phyloP scores from a whole-genome alignment of 1,140 invertebrate species.

The Brachionus manjavacas region DNA sequence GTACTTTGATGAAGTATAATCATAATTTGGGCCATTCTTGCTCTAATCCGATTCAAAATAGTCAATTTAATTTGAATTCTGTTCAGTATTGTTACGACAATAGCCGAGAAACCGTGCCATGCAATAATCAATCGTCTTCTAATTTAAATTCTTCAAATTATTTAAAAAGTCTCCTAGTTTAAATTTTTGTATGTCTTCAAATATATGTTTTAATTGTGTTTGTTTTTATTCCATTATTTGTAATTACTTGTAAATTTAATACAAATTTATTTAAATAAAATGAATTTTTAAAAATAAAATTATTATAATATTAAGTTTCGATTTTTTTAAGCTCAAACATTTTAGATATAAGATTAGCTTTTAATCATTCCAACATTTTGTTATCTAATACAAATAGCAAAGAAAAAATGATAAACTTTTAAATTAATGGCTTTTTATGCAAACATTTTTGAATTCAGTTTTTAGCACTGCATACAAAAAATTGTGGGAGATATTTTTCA shows the following conservation, averaged over 20 bases:
- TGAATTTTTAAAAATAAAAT: not conserved
- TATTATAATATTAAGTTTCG: too few relatives aligned
- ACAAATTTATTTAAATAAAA: not conserved
- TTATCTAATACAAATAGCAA: too few relatives aligned
- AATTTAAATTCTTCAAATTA: slow-evolving; percentile 15
- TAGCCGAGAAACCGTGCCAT: not conserved
- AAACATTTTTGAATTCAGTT: too few relatives aligned
- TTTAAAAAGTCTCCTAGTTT: slow-evolving; percentile 25
- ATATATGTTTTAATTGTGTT: not conserved
- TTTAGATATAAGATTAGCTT: too few relatives aligned
- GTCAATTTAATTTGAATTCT: not conserved
- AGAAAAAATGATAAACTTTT: too few relatives aligned
- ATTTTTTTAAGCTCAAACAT: too few relatives aligned
- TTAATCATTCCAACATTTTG: too few relatives aligned
- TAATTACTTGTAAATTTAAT: slow-evolving; percentile 21
- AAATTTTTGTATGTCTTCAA: not conserved
- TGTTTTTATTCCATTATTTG: slow-evolving; percentile 27
- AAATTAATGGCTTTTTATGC: too few relatives aligned
- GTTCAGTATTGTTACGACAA: not conserved
- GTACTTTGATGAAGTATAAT: slow-evolving; percentile 3
- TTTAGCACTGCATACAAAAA: too few relatives aligned
- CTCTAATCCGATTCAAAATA: not conserved
- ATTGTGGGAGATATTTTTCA: too few relatives aligned
- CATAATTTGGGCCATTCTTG: not conserved
- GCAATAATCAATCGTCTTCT: not conserved